Percentiles rank a stretch among this genome's conserved stretches.
Conservation (phyloP, 2,797 vertebrate genomes). For the Gymnothorax javanicus region DNA sequence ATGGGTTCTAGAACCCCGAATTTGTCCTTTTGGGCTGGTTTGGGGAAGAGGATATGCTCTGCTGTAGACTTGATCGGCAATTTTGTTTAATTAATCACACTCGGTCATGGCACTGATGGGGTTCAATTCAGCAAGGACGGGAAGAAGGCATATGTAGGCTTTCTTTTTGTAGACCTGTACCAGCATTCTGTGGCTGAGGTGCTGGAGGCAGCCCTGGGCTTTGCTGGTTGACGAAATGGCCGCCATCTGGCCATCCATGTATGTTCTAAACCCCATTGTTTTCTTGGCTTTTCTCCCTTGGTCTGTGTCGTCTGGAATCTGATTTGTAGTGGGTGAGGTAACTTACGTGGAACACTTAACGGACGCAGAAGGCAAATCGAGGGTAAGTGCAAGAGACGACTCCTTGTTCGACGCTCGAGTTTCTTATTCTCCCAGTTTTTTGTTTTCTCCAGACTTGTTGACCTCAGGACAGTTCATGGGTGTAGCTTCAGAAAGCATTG, state of each 20-base stretch:
- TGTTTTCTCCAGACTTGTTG: conserved; percentile 59
- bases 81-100: conserved; percentile 58
- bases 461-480: conserved; percentile 75
- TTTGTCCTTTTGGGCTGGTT: conserved; percentile 53
- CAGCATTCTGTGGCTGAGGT: conserved; percentile 81
- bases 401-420: conserved; percentile 78
- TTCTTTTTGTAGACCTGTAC: conserved; percentile 95
- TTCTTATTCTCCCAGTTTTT: conserved; percentile 57
- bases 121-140: conserved; percentile 70
- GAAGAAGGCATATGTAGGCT: conserved; percentile 70
- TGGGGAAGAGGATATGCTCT: conserved; percentile 52
- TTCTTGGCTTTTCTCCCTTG: conserved; percentile 99
- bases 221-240: conserved; percentile 85
- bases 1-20: conserved; percentile 31
- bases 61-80: conserved; percentile 58
- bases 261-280: conserved; percentile 99
- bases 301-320: conserved; percentile 99
- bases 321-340: conserved; percentile 99
- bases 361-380: conserved; percentile 99
- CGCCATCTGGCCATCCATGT: conserved; percentile 90
- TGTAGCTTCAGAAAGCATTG: conserved; percentile 65
- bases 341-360: conserved; percentile 99
- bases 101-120: conserved; percentile 64
- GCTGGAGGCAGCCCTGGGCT: conserved; percentile 88
- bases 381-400: conserved; percentile 96